These are phyloP conservation scores for Taenaris catops DNA, from an alignment of 2,888 invertebrate genomes.

Conservation along the genomic window DNA sequence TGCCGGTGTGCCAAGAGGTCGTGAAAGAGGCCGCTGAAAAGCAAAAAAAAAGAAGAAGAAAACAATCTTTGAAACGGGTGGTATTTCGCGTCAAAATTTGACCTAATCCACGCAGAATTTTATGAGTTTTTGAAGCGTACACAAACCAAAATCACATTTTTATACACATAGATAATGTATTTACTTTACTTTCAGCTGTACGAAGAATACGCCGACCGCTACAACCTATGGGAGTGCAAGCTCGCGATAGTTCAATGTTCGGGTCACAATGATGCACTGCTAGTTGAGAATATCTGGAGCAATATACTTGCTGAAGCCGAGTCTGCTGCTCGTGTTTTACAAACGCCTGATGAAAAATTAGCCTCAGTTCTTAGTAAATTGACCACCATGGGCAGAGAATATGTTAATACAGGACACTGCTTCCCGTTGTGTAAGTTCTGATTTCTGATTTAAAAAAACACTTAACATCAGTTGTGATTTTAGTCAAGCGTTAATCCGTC, in stretches of 20 bases:
- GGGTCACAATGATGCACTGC: slow-evolving; percentile 91
- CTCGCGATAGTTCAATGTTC: slow-evolving; percentile 97
- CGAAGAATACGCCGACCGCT: slow-evolving; percentile 94
- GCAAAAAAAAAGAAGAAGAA: too few relatives aligned
- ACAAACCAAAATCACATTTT: too few relatives aligned
- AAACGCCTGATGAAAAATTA: slow-evolving; percentile 79
- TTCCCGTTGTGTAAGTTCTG: slow-evolving; percentile 89
- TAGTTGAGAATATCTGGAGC: slow-evolving; percentile 95
- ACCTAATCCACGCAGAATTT: too few relatives aligned
- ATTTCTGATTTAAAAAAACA: neutral
- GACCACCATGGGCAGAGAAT: slow-evolving; percentile 86
- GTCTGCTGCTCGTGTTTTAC: slow-evolving; percentile 55
- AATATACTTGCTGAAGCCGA: slow-evolving; percentile 86
- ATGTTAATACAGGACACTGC: slow-evolving; percentile 90
- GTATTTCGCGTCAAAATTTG: neutral
- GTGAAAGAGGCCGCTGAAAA: slow-evolving; percentile 94
- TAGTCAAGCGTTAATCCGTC: too few relatives aligned
- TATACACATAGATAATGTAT: neutral
- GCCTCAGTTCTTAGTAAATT: slow-evolving; percentile 87
- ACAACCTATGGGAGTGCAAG: slow-evolving; percentile 95
- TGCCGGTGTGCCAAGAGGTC: slow-evolving; percentile 87
- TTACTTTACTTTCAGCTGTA: slow-evolving; percentile 81
- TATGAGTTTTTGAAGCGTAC: too few relatives aligned
- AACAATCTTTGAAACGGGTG: too few relatives aligned
- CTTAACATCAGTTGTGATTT: too few relatives aligned